phyloP scores from a whole-genome alignment of 2,113 vertebrate genomes.

The Campylomormyrus tamandua region DNA sequence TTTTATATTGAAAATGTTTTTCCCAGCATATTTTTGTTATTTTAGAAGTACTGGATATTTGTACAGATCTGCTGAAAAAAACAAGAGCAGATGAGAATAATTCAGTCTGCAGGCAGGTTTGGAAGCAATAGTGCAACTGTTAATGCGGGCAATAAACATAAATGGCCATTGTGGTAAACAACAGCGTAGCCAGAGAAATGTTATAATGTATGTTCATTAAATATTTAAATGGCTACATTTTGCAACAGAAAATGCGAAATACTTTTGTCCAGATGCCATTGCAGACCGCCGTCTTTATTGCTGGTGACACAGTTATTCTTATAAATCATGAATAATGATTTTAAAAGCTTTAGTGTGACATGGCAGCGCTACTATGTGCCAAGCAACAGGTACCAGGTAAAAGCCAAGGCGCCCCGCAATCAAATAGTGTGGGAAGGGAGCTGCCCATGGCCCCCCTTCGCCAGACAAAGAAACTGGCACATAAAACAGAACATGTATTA shows the following conservation, averaged over 20 bases:
- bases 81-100: not conserved
- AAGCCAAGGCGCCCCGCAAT: not conserved
- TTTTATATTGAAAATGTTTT: not conserved
- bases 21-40: not conserved
- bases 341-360: not conserved
- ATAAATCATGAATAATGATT: not conserved
- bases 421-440: not conserved
- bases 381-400: not conserved
- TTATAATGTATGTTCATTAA: not conserved
- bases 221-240: not conserved
- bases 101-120: not conserved
- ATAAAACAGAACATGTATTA: not conserved
- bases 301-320: not conserved
- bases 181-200: not conserved
- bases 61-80: not conserved
- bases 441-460: not conserved
- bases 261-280: not conserved
- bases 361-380: not conserved
- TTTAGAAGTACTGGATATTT: not conserved
- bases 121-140: not conserved
- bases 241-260: not conserved
- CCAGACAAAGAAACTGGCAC: not conserved
- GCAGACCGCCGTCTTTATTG: not conserved
- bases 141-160: not conserved
- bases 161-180: not conserved